Percentiles rank a stretch among this genome's conserved stretches.
Conservation (phyloP, 2,113 vertebrate genomes). For the Prunella fulvescens region DNA sequence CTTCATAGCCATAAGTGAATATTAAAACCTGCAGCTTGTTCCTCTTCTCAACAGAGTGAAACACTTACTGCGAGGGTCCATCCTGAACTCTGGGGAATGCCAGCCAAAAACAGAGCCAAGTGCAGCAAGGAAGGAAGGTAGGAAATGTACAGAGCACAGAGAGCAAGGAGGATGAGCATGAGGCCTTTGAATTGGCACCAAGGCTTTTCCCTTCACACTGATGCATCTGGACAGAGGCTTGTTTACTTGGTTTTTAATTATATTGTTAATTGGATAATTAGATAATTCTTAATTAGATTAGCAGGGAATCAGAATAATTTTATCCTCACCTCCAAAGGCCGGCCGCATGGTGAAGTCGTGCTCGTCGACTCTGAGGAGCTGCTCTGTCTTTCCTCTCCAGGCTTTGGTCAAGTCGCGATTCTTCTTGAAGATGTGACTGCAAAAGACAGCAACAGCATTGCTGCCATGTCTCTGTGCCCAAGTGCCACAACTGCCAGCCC, state of each 20-base stretch:
- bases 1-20: neutral
- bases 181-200: neutral
- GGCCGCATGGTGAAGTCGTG: constrained; percentile 96
- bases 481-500: neutral
- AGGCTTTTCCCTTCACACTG: neutral
- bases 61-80: neutral
- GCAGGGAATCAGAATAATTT: neutral
- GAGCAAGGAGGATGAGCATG: neutral
- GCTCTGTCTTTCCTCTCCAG: constrained; percentile 77
- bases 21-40: neutral
- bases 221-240: neutral
- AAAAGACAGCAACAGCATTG: neutral
- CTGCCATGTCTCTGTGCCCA: rapidly evolving
- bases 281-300: neutral
- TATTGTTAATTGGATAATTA: neutral
- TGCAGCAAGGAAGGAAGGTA: neutral
- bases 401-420: constrained; percentile 83
- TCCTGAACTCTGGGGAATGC: neutral
- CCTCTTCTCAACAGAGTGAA: neutral
- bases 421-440: constrained; percentile 83
- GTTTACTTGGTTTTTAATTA: neutral
- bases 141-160: neutral
- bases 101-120: neutral
- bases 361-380: constrained; percentile 86
- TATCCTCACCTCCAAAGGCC: constrained; percentile 87